Conservation (phyloP, 2,797 vertebrate species). For the Halcyon smyrnensis region DNA sequence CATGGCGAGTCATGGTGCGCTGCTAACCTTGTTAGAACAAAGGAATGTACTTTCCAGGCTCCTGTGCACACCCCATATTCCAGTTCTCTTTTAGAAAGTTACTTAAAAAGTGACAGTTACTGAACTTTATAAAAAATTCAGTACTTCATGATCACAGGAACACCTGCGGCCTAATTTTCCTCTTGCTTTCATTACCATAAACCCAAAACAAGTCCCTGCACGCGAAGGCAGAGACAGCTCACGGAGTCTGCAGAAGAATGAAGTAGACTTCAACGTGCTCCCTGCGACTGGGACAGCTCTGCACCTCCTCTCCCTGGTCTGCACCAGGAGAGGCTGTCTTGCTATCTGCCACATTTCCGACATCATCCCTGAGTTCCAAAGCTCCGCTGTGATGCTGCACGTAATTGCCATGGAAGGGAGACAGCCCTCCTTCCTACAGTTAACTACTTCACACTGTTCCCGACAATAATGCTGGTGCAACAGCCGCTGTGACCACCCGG, state of each 20-base stretch:
- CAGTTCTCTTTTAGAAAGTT: neutral
- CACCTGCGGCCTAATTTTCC: neutral
- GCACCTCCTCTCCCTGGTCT: fast-evolving
- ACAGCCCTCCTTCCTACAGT: neutral
- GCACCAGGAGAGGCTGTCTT: neutral
- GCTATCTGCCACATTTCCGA: neutral
- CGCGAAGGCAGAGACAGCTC: neutral
- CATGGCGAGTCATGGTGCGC: constrained; percentile 14
- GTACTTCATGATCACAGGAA: neutral
- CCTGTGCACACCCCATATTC: neutral
- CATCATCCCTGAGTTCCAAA: neutral
- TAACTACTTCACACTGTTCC: neutral
- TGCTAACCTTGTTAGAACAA: constrained; percentile 49
- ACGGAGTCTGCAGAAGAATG: neutral
- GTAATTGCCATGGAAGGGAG: fast-evolving
- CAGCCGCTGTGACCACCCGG: neutral
- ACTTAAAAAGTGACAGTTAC: constrained; percentile 1
- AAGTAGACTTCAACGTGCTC: neutral
- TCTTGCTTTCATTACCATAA: neutral
- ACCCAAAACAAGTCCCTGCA: neutral
- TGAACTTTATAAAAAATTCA: neutral
- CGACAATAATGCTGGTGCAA: neutral
- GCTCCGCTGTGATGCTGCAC: neutral
- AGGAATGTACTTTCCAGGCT: constrained; percentile 23
- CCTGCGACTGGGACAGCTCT: neutral